Evolutionary conservation across 2,113 vertebrate genomes (phyloP).

Genomic region (Psammodynastes pulverulentus): DNA sequence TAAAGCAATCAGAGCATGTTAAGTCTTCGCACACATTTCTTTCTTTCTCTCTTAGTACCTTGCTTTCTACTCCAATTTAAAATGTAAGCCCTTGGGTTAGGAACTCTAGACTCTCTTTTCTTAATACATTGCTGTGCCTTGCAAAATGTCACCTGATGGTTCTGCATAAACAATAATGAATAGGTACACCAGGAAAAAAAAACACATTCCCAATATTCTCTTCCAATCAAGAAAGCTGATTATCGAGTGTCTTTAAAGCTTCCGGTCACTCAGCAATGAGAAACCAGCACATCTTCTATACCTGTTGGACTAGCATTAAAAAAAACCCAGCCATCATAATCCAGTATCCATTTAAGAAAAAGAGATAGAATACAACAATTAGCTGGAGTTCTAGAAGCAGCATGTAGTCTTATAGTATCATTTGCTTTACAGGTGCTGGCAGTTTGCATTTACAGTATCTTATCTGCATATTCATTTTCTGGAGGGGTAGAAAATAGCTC

Average conservation of each 20-base stretch:
- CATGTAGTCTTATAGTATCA: neutral
- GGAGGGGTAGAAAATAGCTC: neutral
- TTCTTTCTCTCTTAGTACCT: neutral
- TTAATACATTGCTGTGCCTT: neutral
- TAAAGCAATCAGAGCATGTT: neutral
- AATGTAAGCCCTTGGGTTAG: neutral
- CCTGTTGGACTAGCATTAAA: neutral
- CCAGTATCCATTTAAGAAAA: neutral
- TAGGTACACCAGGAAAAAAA: neutral
- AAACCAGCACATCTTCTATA: no score
- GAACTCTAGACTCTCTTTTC: neutral
- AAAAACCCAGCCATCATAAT: neutral
- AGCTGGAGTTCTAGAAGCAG: neutral
- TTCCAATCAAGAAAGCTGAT: neutral
- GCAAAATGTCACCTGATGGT: neutral
- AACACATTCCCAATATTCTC: neutral
- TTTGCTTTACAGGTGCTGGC: neutral
- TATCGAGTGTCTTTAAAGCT: neutral
- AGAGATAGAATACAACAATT: neutral
- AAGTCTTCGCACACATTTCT: neutral
- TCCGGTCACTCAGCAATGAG: neutral
- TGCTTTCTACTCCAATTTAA: neutral
- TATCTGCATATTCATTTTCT: neutral
- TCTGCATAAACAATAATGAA: neutral
- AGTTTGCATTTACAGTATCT: conserved; percentile 1